Evolutionary conservation across 1,140 invertebrate species (phyloP), one percentile per base, ranked within the genome.

Genomic region (Cepaea nemoralis): DNA sequence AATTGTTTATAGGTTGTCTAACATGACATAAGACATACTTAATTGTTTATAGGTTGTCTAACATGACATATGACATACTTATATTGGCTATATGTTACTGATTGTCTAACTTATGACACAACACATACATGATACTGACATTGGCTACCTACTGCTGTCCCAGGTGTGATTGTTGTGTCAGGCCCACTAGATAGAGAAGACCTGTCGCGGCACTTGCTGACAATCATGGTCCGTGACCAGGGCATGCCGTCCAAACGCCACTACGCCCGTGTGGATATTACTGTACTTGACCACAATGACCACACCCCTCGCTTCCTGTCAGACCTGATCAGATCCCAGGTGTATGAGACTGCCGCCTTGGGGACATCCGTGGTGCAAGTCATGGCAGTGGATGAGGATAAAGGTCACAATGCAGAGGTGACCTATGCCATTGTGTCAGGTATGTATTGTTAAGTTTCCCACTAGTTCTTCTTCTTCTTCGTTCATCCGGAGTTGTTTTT

Each of bases 201-300:
- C 27, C 94, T 95, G 12, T 93, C 94, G 33, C 93, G 95, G 55
- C 97, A 98, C 92, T 93, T 97, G 45, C 89, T 98, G 45, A 97
- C 96, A 0, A 95, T 98, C 5, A 96, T 96, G 94, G 97, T 97
- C 0, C 94, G 95, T 84, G 97, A 99, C 91, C 94, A 96, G 86
- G 97, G 96, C 0, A 95, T 95, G 0, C 96, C 95, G 16, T 94
- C 95, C 0, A 95, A 96, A 87, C 93, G 95, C n/a, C 96, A 96
- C 89, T 96, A 95, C 88, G 96, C 96, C 2, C 92, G 96, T 85
- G 95, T 97, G 0, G 91, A 94, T 37, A 94, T 98, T 66, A 94
- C 94, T 67, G 95, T 98, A 0, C 93, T 94, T 85, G 97, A 97
- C 91, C 94, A 96, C 84, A 98, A 98, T 91, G 97, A 98, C 89